phyloP scores from a whole-genome alignment of 2,113 vertebrate genomes.

The Caloenas nicobarica region DNA sequence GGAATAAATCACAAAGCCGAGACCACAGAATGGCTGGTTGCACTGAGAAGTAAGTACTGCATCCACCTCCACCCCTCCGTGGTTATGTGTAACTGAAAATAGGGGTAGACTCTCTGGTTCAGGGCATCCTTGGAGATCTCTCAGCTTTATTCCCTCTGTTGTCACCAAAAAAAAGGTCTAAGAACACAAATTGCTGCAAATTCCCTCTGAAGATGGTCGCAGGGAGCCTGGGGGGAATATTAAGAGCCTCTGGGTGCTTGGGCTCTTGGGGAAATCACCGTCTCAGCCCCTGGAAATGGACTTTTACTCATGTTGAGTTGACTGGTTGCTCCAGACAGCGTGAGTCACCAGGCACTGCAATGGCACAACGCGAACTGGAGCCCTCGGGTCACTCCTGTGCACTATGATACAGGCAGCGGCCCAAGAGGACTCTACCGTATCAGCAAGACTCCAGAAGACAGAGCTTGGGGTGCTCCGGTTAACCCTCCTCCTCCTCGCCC shows the following conservation, averaged over 20 bases:
- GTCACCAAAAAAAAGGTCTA: background rate
- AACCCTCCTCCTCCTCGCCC: background rate
- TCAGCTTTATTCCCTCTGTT: background rate
- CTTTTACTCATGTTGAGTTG: too few relatives aligned
- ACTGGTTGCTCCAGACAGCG: background rate
- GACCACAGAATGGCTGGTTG: background rate
- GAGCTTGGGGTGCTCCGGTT: background rate
- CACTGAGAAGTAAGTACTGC: background rate
- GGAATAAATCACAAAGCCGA: background rate
- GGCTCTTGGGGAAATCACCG: background rate
- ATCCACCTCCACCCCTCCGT: background rate
- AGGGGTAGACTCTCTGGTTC: background rate
- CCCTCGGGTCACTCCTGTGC: fast-evolving
- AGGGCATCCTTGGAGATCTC: background rate
- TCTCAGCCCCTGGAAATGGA: background rate
- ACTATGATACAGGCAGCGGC: background rate
- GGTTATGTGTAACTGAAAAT: too few relatives aligned
- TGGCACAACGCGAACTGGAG: background rate
- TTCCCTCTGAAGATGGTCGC: background rate
- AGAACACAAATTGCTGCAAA: background rate
- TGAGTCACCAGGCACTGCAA: background rate
- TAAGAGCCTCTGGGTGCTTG: background rate
- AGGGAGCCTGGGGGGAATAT: background rate
- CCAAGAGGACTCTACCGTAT: background rate
- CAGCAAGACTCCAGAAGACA: background rate